These are phyloP conservation scores for Chloropsis hardwickii DNA, from an alignment of 2,113 vertebrate genomes.

Conservation along the genomic window DNA sequence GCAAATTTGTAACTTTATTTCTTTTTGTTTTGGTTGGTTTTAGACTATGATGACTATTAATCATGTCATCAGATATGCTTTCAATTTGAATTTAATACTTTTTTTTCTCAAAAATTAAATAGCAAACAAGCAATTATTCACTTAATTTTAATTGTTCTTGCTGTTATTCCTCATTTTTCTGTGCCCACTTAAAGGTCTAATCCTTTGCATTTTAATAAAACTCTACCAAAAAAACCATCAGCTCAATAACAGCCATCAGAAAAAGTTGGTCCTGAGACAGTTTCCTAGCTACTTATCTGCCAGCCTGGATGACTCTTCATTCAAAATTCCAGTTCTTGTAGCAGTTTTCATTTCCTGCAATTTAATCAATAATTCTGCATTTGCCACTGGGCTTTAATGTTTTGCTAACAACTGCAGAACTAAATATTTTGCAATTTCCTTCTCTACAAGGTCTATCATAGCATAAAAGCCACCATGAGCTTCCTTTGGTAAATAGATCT, in stretches of 20 bases:
- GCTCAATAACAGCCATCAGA: neutral
- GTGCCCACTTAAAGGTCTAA: neutral
- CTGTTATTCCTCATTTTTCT: neutral
- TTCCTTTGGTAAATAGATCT: neutral
- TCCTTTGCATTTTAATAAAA: neutral
- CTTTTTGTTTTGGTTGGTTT: neutral
- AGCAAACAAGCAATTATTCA: neutral
- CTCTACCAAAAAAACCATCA: neutral
- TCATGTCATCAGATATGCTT: neutral
- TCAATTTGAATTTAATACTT: neutral
- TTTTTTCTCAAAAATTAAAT: neutral
- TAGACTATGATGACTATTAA: neutral
- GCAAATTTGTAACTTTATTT: neutral
- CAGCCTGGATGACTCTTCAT: neutral
- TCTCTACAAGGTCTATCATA: neutral
- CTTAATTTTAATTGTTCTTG: neutral
- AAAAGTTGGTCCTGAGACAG: neutral
- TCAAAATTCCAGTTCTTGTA: neutral
- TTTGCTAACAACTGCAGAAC: neutral
- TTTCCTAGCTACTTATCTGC: neutral
- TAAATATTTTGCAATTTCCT: neutral
- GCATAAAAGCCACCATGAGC: neutral
- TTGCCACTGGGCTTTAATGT: neutral
- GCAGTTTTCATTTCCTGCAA: neutral
- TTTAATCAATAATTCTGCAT: neutral